These are phyloP conservation scores for Ptychoptera albimana DNA, from an alignment of 2,888 invertebrate species.

Conservation along the genomic window DNA sequence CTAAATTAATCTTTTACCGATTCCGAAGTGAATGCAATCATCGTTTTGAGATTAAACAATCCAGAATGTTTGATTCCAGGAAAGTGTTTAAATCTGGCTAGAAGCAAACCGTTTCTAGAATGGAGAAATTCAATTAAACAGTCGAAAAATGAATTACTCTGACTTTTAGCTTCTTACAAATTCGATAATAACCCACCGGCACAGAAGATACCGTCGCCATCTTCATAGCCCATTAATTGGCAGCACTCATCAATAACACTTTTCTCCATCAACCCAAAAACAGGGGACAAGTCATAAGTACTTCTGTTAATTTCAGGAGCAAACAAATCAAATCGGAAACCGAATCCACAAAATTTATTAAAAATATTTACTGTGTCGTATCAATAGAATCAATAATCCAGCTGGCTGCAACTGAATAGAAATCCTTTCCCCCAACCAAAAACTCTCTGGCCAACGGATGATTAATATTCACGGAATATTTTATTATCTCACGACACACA, in stretches of 20 bases:
- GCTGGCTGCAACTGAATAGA: slow-evolving; percentile 56
- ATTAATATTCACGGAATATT: slow-evolving; percentile 62
- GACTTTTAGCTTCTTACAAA: slow-evolving; percentile 32
- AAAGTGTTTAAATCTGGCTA: slow-evolving; percentile 49
- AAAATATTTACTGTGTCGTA: slow-evolving; percentile 49
- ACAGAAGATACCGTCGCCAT: slow-evolving; percentile 61
- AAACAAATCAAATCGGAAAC: no score
- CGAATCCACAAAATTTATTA: no score
- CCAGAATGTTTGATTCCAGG: slow-evolving; percentile 57
- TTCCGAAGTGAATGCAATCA: slow-evolving; percentile 60
- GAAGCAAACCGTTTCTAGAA: slow-evolving; percentile 36
- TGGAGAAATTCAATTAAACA: no score
- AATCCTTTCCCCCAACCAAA: slow-evolving; percentile 57
- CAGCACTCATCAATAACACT: slow-evolving; percentile 43
- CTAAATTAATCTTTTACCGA: slow-evolving; percentile 36
- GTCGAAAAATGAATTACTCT: no score
- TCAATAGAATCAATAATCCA: slow-evolving; percentile 69
- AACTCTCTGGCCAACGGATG: slow-evolving; percentile 66
- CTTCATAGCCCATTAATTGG: slow-evolving; percentile 40
- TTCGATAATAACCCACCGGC: slow-evolving; percentile 70
- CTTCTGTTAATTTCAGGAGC: no score
- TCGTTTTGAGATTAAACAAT: slow-evolving; percentile 39
- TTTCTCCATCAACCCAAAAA: slow-evolving; percentile 57
- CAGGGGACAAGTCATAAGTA: slow-evolving; percentile 69
- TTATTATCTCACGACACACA: slow-evolving; percentile 42